Conservation (phyloP, 2,113 vertebrate genomes). For the Corythaeola cristata region DNA sequence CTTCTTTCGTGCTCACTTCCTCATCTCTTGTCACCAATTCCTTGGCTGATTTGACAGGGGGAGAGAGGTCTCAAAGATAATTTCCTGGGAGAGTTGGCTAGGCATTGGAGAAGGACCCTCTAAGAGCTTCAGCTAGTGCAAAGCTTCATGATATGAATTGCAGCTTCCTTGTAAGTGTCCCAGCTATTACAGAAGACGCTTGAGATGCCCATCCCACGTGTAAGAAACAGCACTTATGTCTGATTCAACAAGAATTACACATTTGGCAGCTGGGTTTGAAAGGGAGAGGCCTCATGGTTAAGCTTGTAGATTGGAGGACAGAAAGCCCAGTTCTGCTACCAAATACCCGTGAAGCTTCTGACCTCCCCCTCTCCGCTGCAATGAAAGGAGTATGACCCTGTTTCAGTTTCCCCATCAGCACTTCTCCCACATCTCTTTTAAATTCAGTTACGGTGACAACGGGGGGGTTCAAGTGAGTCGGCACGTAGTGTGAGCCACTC, state of each 20-base stretch:
- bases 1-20: rapidly evolving
- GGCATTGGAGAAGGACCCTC: not conserved
- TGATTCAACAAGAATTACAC: rapidly evolving
- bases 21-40: not conserved
- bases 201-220: not conserved
- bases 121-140: not conserved
- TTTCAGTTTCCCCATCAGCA: not conserved
- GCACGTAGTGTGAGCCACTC: rapidly evolving
- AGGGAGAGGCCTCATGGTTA: not conserved
- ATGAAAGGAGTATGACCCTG: not conserved
- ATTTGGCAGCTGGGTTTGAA: not conserved
- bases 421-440: not conserved
- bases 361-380: not conserved
- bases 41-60: not conserved
- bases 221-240: not conserved
- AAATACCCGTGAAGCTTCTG: not conserved
- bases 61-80: not conserved
- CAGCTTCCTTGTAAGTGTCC: not conserved
- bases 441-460: not conserved
- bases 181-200: not conserved
- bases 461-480: rapidly evolving
- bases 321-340: not conserved
- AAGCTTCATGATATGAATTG: not conserved
- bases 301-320: not conserved
- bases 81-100: not conserved